Conservation (phyloP, 2,797 vertebrate species). For the Sciurus vulgaris region DNA sequence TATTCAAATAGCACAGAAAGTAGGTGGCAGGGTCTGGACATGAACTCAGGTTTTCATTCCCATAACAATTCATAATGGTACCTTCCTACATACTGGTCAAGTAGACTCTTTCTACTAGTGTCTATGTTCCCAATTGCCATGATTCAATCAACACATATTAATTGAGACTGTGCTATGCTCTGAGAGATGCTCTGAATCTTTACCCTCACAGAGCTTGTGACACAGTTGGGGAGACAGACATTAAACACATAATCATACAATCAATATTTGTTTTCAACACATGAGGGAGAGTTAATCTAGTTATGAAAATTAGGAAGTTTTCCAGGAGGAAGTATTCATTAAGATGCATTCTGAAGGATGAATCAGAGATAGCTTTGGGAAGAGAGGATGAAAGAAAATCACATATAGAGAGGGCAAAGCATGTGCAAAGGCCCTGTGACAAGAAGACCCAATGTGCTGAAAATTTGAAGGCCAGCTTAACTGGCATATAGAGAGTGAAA, state of each 20-base stretch:
- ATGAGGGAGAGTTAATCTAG: constrained; percentile 32
- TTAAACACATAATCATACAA: constrained; percentile 48
- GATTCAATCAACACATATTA: background rate
- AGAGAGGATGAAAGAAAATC: constrained; percentile 41
- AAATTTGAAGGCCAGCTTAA: background rate
- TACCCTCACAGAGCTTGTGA: constrained; percentile 4
- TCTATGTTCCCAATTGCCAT: constrained; percentile 38
- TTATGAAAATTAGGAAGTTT: constrained; percentile 55
- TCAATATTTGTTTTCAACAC: constrained; percentile 68
- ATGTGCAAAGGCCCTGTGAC: constrained; percentile 62
- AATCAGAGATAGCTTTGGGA: constrained; percentile 55
- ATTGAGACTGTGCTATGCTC: background rate
- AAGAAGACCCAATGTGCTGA: constrained; percentile 8
- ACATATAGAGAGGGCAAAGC: background rate
- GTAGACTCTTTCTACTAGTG: constrained; percentile 43
- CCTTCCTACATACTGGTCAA: background rate
- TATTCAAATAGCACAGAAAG: constrained; percentile 69
- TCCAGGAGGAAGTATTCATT: constrained; percentile 58
- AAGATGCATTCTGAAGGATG: constrained; percentile 62
- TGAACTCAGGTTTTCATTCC: constrained; percentile 46
- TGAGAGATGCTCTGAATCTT: background rate
- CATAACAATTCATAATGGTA: constrained; percentile 37
- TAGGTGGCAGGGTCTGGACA: constrained; percentile 75
- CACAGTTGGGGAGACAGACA: constrained; percentile 16
- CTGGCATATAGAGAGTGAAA: constrained; percentile 6